Evolutionary conservation across 23 tunicate species (phyloP), one percentile per base, ranked within the genome.

Genomic region (Phallusia fumigata): DNA sequence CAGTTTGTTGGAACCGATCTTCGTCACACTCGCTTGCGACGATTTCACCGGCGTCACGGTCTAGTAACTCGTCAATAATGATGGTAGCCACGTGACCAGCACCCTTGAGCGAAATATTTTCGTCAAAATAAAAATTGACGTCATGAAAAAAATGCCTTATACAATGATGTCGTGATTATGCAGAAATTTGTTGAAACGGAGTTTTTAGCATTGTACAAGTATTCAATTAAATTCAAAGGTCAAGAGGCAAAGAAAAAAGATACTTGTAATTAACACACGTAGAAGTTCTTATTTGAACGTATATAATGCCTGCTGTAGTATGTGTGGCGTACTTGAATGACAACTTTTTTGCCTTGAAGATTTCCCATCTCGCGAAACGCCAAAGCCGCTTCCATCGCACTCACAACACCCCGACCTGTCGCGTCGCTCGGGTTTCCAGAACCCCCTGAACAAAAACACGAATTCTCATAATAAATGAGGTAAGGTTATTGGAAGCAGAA

Each of bases 21-120:
- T 74, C 77, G 77, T 74, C 40, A 33, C 77, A 74, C 10, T 74
- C 77, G 77, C 77, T 74, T 6, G 77, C 77, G 11, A 74, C 36
- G 36, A 74, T 74, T 31, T 32, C 22, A 30, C 77, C 77, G 15
- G 40, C 40, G 3, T 74, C 30, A 2, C 30, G 26, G 22, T 74
- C 77, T 6, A 74, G 22, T 30, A 74, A 30, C 35, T 74, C 77
- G 77, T 74, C 77, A 19, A 74, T 74, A 74, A 74, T 74, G 40
- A 74, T 21, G 3, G 77, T 32, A 3, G 77, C 77, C 36, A 74
- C 77, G 40, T 74, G 26, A 32, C 77, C 77, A 31, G 40, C 36
- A 33, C 77, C 77, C 77, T 69, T 74, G 77, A 19, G 32, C 13
- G 21, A 69, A n/a, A n/a, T n/a, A n/a, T n/a, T 18, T n/a, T n/a